These are phyloP conservation scores for Buteo buteo DNA, from an alignment of 2,113 vertebrate genomes.

Conservation along the genomic window DNA sequence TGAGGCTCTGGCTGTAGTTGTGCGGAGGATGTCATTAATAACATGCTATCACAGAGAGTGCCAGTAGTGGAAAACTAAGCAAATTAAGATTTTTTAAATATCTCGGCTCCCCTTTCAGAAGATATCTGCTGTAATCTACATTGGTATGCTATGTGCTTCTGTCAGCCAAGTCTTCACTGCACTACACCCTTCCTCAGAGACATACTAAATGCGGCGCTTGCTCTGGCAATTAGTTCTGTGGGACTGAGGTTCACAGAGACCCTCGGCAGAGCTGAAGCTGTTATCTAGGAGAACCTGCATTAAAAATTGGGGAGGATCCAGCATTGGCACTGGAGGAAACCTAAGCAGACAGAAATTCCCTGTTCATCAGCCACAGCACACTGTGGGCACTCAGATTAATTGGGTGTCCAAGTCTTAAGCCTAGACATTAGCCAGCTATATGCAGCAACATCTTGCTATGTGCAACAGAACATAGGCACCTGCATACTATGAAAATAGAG, in stretches of 20 bases:
- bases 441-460: background rate
- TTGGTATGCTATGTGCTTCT: background rate
- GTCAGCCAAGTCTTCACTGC: background rate
- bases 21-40: background rate
- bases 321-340: background rate
- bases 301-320: background rate
- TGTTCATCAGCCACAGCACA: background rate
- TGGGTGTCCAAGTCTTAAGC: background rate
- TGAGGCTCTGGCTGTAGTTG: background rate
- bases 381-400: background rate
- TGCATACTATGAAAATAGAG: background rate
- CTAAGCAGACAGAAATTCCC: background rate
- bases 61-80: slow-evolving; percentile 37
- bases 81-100: slow-evolving; percentile 40
- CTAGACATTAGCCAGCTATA: background rate
- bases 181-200: background rate
- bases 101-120: background rate
- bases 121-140: slow-evolving; percentile 16
- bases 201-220: background rate
- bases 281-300: background rate
- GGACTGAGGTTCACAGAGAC: background rate
- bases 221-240: background rate
- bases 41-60: background rate
- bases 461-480: background rate
- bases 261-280: background rate